Base-by-base conservation (phyloP, 23 tunicate species). In the Trididemnum clinides region DNA sequence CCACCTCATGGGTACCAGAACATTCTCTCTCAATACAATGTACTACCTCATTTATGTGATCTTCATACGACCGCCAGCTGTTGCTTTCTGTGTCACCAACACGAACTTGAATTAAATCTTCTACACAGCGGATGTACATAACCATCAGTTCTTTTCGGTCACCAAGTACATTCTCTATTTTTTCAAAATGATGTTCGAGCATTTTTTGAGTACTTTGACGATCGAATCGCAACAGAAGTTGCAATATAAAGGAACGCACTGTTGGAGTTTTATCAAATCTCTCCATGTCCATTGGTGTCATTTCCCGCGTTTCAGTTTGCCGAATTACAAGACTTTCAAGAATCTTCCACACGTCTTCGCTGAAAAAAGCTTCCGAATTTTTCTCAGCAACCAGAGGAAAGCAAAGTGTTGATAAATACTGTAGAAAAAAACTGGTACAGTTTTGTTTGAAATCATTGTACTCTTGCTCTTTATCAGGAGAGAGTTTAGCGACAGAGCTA, bases 341-440 rank as follows among this genome's bases (percentile, higher is more conserved):
- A 28, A 26, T 34, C 1, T 29, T 33, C 36, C 57, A 78, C 19
- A 86, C 78, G 29, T 33, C 74, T 1, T 57, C 21, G 35, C 34
- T 75, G 36, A 76, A 30, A 71, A 15, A 49, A 4, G 70, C 33
- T 0, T 74, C 34, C 20, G 75, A 2, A 0, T 77, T 23, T 10
- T 3, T 36, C 0, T 32, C 44, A 28, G 38, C 58, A 4, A 7
- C 12, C 27, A 70, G 82, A 50, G 87, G 78, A 78, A 90, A 78
- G 59, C 95, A 90, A 28, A 90, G 51, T 1, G 62, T 81, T 0
- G 86, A 81, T 33, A 88, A 64, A 81, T 88, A 88, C 54, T 81
- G 72, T 10, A 88, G 44, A 71, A 88, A 88, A 32, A 88, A 88
- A 34, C 91, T 88, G 27, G 91, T 71, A 74, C 91, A 80, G 50